phyloP scores from a whole-genome alignment of 2,888 invertebrate species.

The Mimumesa dahlbomi region DNA sequence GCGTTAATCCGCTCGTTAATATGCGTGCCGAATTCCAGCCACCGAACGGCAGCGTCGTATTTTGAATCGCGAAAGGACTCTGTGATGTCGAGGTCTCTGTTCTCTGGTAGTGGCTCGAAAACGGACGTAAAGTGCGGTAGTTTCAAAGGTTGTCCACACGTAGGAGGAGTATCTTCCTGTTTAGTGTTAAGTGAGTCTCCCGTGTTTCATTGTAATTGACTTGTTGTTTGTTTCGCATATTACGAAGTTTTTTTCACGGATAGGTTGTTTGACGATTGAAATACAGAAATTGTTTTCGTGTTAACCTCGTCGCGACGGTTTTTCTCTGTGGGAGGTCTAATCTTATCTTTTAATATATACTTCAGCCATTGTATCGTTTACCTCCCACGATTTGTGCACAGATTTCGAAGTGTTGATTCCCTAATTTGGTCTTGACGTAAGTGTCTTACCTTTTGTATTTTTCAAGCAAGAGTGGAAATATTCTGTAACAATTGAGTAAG shows the following conservation, averaged over 20 bases:
- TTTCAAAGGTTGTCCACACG: constrained; percentile 27
- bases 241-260: neutral
- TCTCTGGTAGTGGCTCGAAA: constrained; percentile 29
- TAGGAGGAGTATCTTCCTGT: constrained; percentile 5
- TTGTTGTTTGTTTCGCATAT: neutral
- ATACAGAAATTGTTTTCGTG: constrained; percentile 13
- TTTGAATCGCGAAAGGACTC: constrained; percentile 24
- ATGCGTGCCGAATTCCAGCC: neutral
- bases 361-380: constrained; percentile 24
- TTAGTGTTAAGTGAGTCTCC: constrained; percentile 39
- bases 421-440: too few relatives aligned
- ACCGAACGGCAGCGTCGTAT: neutral
- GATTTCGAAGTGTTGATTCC: too few relatives aligned
- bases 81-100: constrained; percentile 36
- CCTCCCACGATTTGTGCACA: neutral
- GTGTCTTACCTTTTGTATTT: too few relatives aligned
- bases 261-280: neutral
- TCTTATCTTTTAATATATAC: constrained; percentile 43
- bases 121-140: constrained; percentile 45
- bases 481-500: constrained; percentile 44
- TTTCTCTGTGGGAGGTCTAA: constrained; percentile 38
- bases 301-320: constrained; percentile 33
- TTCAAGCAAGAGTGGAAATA: constrained; percentile 1
- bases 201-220: too few relatives aligned
- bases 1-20: constrained; percentile 8